A percentile compares a stretch with the other conserved stretches of the same genome.
These are phyloP conservation scores for Champsocephalus gunnari DNA, from an alignment of 2,797 vertebrate genomes.

Conservation along the genomic window DNA sequence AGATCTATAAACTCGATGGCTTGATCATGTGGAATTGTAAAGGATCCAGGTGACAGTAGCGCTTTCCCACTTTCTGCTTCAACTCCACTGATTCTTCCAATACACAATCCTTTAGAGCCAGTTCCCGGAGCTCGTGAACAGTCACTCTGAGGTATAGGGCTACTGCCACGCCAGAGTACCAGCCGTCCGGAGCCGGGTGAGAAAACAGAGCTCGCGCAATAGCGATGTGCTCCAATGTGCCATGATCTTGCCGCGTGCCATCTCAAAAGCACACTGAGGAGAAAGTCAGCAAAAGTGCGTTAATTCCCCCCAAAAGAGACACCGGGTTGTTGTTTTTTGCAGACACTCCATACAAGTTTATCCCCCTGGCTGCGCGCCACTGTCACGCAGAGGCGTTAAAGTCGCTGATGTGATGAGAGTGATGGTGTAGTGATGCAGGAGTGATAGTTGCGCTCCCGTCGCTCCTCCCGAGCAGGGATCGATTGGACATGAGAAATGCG, in stretches of 20 bases:
- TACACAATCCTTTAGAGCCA: slow-evolving; percentile 62
- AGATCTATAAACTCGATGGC: slow-evolving; percentile 73
- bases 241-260: slow-evolving; percentile 61
- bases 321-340: slow-evolving; percentile 26
- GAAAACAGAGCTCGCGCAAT: slow-evolving; percentile 31
- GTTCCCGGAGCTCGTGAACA: slow-evolving; percentile 49
- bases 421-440: slow-evolving; percentile 74
- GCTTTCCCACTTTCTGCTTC: slow-evolving; percentile 72
- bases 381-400: slow-evolving; percentile 54
- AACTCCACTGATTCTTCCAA: slow-evolving; percentile 71
- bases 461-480: slow-evolving; percentile 82
- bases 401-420: slow-evolving; percentile 66
- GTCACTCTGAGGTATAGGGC: slow-evolving; percentile 22
- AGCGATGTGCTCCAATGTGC: slow-evolving; percentile 55
- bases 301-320: slow-evolving; percentile 67
- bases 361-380: slow-evolving; percentile 23
- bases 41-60: slow-evolving; percentile 60
- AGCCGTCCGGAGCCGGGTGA: slow-evolving; percentile 54
- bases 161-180: slow-evolving; percentile 43
- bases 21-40: slow-evolving; percentile 67
- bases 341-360: slow-evolving; percentile 72
- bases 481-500: slow-evolving; percentile 86
- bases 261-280: slow-evolving; percentile 54
- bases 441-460: slow-evolving; percentile 82
- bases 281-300: slow-evolving; percentile 78